Percentiles rank a stretch among this genome's conserved stretches.
Evolutionary conservation across 2,797 vertebrate genomes (phyloP).

Genomic region (Spinus olivaceus): DNA sequence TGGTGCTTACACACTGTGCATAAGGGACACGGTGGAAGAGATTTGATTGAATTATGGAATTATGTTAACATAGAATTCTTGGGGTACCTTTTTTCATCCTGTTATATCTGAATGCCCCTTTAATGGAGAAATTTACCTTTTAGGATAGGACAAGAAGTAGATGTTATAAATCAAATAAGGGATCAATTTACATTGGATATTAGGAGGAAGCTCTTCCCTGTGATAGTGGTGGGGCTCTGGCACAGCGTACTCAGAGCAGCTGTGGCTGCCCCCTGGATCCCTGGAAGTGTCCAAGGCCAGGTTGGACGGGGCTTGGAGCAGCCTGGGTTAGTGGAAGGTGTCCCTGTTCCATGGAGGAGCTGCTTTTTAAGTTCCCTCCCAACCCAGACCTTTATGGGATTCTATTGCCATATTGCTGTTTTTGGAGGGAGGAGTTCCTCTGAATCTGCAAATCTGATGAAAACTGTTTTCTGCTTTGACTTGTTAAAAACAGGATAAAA

Average conservation of each 20-base stretch:
- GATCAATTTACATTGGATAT: neutral
- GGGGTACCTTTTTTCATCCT: neutral
- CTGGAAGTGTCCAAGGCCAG: neutral
- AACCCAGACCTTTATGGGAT: neutral
- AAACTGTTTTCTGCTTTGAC: neutral
- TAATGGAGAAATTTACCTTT: rapidly evolving
- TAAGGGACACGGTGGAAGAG: neutral
- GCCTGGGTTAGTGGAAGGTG: rapidly evolving
- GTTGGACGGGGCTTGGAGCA: rapidly evolving
- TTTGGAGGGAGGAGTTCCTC: neutral
- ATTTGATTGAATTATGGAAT: neutral
- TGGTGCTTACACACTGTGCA: neutral
- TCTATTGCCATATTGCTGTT: neutral
- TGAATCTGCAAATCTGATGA: neutral
- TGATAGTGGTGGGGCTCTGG: neutral
- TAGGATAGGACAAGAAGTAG: neutral
- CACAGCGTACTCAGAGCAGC: neutral
- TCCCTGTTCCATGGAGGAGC: neutral
- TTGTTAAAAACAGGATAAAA: neutral
- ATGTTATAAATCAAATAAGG: neutral
- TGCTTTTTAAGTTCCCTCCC: neutral
- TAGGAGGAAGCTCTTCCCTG: neutral
- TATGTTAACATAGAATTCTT: rapidly evolving
- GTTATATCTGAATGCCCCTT: neutral
- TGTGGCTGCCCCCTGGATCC: neutral